Evolutionary conservation across 2,888 invertebrate species (phyloP), one percentile per base, ranked within the genome.

Genomic region (Orthonevra nobilis): DNA sequence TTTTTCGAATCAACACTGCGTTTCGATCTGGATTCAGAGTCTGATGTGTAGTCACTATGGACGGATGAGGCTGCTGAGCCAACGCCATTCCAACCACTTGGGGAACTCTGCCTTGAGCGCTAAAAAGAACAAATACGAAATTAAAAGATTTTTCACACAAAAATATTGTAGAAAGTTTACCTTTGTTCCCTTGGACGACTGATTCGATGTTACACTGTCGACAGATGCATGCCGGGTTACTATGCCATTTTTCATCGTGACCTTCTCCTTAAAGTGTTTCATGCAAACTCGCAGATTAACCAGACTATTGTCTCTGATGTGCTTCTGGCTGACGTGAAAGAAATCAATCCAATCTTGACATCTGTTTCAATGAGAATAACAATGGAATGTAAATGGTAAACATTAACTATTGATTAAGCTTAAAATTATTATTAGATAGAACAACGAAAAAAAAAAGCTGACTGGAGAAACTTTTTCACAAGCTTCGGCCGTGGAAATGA

Each of bases 321-420:
- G 83, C 56, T 83, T 79, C 64, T 83, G 81, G 81, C 81, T 83
- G 32, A 86, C 82, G 63, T 82, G 82, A 50, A 86, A 86, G 77
- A 85, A 84, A 44, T 84, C 83, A 19, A 86, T 83, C 85, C 86
- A 86, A 69, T 83, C 83, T 68, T 83, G 82, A 83, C 86, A 86
- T 82, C 86, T 86, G 83, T 56, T 20, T 12, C 6, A 14, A 26
- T 7, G 12, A 61, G 23, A 68, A 68, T 7, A 46, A 66, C 9
- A 56, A 26, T 1, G 17, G 10, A 32, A 20, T 28, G 14, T 46
- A 28, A 60, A 17, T 58, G 38, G 2, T 23, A 15, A 15, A 19
- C 12, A 38, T 46, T n/a, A 38, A 10, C 23, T 42, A 42, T 42
- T 42, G 42, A 23, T 42, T 42, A 42, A 42, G 42, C 40, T 17